Evolutionary conservation across 2,888 invertebrate species (phyloP).

Genomic region (Drosophila formosana): DNA sequence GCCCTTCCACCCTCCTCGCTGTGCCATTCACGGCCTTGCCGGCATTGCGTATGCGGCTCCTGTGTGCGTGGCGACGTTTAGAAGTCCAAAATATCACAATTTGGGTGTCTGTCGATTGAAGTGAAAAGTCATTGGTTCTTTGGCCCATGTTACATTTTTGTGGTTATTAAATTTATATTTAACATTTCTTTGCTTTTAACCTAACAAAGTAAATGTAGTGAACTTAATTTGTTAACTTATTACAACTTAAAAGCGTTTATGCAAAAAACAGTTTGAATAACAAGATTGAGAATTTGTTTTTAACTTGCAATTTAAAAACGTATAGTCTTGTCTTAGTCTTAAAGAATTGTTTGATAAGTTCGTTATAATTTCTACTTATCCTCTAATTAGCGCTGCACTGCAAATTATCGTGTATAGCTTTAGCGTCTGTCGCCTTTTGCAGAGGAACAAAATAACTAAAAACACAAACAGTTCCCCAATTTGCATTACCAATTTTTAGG

Average conservation of each 20-base stretch:
- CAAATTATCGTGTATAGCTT: slow-evolving; percentile 20
- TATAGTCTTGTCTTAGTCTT: no score
- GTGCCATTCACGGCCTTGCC: slow-evolving; percentile 16
- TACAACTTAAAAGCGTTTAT: no score
- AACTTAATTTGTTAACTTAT: no score
- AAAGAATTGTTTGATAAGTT: background rate
- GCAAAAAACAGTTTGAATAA: no score
- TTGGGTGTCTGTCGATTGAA: slow-evolving; percentile 18
- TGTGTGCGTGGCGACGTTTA: slow-evolving; percentile 51
- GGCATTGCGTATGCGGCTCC: slow-evolving; percentile 53
- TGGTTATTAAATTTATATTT: background rate
- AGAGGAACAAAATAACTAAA: slow-evolving; percentile 19
- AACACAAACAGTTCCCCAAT: slow-evolving; percentile 38
- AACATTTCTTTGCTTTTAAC: no score
- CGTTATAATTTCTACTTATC: background rate
- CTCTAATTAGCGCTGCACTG: background rate
- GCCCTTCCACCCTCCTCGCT: background rate
- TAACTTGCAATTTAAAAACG: no score
- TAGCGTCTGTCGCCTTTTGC: background rate
- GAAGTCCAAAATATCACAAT: slow-evolving; percentile 40
- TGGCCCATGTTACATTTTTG: background rate
- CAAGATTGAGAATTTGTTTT: no score
- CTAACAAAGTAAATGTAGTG: no score
- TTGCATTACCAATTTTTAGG: slow-evolving; percentile 43
- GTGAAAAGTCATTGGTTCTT: background rate